Evolutionary conservation across 2,888 invertebrate genomes (phyloP), one percentile per base, ranked within the genome.

Genomic region (Mesochorus sp.): DNA sequence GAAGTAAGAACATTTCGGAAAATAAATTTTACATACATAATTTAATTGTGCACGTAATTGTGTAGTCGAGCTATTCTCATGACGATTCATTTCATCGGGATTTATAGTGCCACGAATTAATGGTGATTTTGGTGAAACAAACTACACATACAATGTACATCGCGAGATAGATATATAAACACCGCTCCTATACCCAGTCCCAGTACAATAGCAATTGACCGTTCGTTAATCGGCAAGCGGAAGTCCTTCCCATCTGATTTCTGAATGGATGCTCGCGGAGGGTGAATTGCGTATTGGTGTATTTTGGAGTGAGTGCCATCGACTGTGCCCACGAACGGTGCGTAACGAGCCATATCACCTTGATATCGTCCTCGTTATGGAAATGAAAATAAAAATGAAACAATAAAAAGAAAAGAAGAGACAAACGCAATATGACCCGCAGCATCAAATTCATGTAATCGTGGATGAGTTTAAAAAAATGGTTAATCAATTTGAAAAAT

Each of bases 221-320:
- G 83, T 82, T 62, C 77, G 81, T 85, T 85, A 84, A 86, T 81
- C 83, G 81, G 67, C 80, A 81, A 81, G 85, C 87, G 88, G 88
- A 88, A 86, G 83, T 81, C 84, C 82, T 86, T 84, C 85, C 85
- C 84, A 86, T 85, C 84, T 84, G 85, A 88, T 84, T 87, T 84
- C 83, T 82, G 82, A 87, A 85, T 82, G 82, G 74, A 77, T 79
- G 83, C 74, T 68, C 77, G 70, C 70, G 71, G 42, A 64, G 72
- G 31, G 34, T 51, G 67, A 37, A 57, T 71, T 42, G 75, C 76
- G 78, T 79, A 66, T 72, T 55, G 12, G 34, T 44, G 55, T 34
- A 61, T 17, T 26, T 51, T 42, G 8, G 31, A 31, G 47, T 44
- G 42, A 55, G 62, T 24, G 8, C 14, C n/a, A n/a, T n/a, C n/a